Conservation (phyloP, 1,140 invertebrate genomes). For the Temnothorax longispinosus region DNA sequence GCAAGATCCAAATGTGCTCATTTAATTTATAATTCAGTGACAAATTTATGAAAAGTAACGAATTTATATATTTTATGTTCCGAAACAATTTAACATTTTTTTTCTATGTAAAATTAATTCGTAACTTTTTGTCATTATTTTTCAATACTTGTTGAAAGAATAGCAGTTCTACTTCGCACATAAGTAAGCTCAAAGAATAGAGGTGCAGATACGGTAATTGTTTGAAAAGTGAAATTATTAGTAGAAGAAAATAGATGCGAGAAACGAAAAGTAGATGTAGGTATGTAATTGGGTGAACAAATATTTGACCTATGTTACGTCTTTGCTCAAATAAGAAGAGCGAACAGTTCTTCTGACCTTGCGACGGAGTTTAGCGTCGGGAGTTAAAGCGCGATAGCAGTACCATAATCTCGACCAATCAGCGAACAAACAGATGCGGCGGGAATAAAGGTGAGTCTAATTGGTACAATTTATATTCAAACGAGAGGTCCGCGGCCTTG, state of each 20-base stretch:
- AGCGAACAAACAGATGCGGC: slow-evolving; percentile 81
- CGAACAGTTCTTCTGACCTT: slow-evolving; percentile 70
- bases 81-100: background rate
- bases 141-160: background rate
- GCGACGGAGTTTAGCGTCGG: slow-evolving; percentile 72
- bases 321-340: slow-evolving; percentile 33
- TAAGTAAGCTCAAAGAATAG: background rate
- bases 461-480: slow-evolving; percentile 84
- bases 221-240: background rate
- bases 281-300: background rate
- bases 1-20: background rate
- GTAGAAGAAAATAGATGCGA: background rate
- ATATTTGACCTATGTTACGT: background rate
- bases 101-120: background rate
- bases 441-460: slow-evolving; percentile 83
- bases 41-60: background rate
- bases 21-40: background rate
- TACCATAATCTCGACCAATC: slow-evolving; percentile 81
- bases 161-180: background rate
- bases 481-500: slow-evolving; percentile 82
- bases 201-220: background rate
- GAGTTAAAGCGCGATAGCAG: slow-evolving; percentile 71
- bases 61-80: background rate
- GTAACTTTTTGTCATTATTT: background rate
- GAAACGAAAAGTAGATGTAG: background rate